Base-by-base conservation (phyloP, 2,113 vertebrate genomes). In the Australoheros scitulus region DNA sequence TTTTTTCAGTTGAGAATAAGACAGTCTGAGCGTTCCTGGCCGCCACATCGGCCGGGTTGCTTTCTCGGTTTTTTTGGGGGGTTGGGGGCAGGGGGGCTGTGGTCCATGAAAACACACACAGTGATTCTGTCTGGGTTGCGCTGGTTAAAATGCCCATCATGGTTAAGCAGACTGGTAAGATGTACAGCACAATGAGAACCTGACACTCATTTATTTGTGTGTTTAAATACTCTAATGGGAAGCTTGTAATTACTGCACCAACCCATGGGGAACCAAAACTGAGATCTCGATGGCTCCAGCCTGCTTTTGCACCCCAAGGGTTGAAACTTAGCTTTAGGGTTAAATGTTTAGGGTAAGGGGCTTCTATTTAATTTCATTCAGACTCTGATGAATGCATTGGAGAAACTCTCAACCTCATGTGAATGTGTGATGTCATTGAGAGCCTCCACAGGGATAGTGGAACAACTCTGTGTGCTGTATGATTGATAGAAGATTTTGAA, bases 121-220 rank as follows among this genome's bases (percentile, higher is more conserved):
- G 24, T 41, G 61, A n/a, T 10, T 50, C 75, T 43, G 72, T 14
- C 80, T 70, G 65, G 65, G 26, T 88, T 80, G 74, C 32, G 63
- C 84, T 76, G 22, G 81, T 58, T 59, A 41, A 70, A 22, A 55
- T 82, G 86, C 60, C 80, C 59, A 47, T 83, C 59, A 81, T 7
- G 14, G 58, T 90, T 81, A 88, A 84, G 57, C 84, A 79, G 34
- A 63, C 74, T 86, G 55, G 74, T 64, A 47, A 55, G 65, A 76
- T 41, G 50, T 6, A 29, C 29, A 24, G 20, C 41, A 59, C 63
- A 70, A 82, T 63, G 43, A 52, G 83, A 52, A 60, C 29, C 60
- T 7, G 18, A 14, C 47, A 43, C 52, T 70, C 36, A 56, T 74
- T 17, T 1, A 17, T 52, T 58, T 63, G 59, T 50, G 24, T 64